Conservation (phyloP, 2,797 vertebrate genomes). For the Vespertilio murinus region DNA sequence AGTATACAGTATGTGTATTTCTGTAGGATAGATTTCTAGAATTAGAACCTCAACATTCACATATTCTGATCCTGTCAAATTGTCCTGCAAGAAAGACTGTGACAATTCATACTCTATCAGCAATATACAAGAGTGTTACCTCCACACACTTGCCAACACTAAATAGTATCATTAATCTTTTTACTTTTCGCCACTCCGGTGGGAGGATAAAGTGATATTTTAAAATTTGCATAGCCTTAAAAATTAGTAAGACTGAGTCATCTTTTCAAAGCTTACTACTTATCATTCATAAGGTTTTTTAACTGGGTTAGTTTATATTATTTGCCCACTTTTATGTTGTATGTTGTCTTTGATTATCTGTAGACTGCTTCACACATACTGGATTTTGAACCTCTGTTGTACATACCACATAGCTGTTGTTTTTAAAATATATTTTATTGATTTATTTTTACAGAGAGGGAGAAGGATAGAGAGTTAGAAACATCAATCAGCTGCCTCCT, state of each 20-base stretch:
- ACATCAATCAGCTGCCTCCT: no score
- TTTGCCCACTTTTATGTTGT: background rate
- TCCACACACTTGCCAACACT: background rate
- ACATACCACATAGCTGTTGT: no score
- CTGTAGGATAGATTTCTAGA: background rate
- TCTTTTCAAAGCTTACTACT: background rate
- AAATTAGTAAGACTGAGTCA: background rate
- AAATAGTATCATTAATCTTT: background rate
- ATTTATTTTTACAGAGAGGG: no score
- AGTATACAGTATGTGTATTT: background rate
- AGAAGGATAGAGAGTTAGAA: no score
- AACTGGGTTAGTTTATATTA: background rate
- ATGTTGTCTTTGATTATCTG: background rate
- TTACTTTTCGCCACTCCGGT: background rate
- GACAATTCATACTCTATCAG: background rate
- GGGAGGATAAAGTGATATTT: background rate
- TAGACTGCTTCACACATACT: background rate
- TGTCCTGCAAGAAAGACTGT: background rate
- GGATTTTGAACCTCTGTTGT: accelerated
- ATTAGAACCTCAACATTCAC: background rate
- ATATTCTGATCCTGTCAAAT: background rate
- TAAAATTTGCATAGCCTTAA: background rate
- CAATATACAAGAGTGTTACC: background rate
- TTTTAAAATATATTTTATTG: no score
- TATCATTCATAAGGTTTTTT: background rate